These are phyloP conservation scores for Lindbergichthys nudifrons DNA, from an alignment of 2,797 vertebrate genomes.

Conservation along the genomic window DNA sequence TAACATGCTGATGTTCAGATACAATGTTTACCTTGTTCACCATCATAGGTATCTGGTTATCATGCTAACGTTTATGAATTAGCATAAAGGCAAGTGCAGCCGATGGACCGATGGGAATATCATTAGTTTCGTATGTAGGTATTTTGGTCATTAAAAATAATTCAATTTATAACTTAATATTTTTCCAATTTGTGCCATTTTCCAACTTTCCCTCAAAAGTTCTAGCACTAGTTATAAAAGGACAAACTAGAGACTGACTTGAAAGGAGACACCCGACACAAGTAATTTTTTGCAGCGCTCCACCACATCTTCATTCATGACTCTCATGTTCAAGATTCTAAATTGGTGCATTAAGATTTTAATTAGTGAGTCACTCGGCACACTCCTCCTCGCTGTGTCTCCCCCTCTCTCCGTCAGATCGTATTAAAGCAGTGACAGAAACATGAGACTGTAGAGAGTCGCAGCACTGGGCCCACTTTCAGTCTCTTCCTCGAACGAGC, in stretches of 20 bases:
- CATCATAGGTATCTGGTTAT: neutral
- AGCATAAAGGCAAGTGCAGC: neutral
- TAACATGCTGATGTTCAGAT: neutral
- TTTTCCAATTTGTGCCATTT: neutral
- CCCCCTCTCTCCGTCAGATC: conserved; percentile 39
- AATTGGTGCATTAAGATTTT: conserved; percentile 34
- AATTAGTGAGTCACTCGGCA: conserved; percentile 42
- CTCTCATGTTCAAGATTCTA: conserved; percentile 25
- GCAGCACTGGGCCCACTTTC: conserved; percentile 2
- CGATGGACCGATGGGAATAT: neutral
- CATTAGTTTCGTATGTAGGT: neutral
- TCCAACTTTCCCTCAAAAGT: neutral
- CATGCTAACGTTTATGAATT: neutral
- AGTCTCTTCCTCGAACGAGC: conserved; percentile 30
- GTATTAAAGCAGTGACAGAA: conserved; percentile 41
- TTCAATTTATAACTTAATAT: neutral
- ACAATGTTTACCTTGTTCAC: neutral
- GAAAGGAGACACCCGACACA: neutral
- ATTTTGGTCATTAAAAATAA: conserved; percentile 1
- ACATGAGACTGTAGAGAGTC: conserved; percentile 35
- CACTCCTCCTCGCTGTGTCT: conserved; percentile 6
- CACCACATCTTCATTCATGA: conserved; percentile 45
- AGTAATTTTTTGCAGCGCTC: conserved; percentile 21
- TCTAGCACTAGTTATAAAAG: neutral
- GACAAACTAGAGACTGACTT: neutral